phyloP scores from a whole-genome alignment of 2,113 vertebrate species.

The Physeter macrocephalus region DNA sequence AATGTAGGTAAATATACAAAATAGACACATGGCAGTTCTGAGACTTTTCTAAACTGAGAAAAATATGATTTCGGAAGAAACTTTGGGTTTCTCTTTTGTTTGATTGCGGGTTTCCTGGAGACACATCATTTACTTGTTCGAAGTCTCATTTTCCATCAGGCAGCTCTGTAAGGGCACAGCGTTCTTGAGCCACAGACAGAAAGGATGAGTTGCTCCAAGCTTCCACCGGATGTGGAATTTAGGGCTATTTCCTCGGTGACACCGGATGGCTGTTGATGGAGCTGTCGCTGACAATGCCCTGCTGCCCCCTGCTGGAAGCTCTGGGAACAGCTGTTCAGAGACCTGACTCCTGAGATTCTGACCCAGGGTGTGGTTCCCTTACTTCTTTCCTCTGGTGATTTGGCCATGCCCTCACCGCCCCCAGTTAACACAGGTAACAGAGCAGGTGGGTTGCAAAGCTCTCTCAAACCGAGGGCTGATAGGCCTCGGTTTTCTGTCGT shows the following conservation, averaged over 20 bases:
- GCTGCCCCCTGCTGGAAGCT: constrained; percentile 61
- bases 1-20: neutral
- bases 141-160: neutral
- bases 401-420: neutral
- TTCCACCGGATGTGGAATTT: neutral
- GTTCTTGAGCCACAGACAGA: neutral
- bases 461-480: neutral
- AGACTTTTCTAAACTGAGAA: neutral
- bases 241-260: neutral
- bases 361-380: neutral
- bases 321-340: neutral
- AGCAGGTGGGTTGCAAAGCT: neutral
- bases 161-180: neutral
- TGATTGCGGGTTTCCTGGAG: neutral
- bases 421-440: neutral
- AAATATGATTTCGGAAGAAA: neutral
- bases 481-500: neutral
- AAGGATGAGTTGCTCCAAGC: neutral
- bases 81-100: neutral
- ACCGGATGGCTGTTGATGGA: fast-evolving
- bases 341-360: neutral
- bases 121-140: neutral
- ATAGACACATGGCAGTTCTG: neutral
- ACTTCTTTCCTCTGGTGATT: neutral
- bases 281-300: neutral